A percentile compares a stretch with the other conserved stretches of the same genome.
Evolutionary conservation across 2,113 vertebrate genomes (phyloP).

Genomic region (Anseranas semipalmata): DNA sequence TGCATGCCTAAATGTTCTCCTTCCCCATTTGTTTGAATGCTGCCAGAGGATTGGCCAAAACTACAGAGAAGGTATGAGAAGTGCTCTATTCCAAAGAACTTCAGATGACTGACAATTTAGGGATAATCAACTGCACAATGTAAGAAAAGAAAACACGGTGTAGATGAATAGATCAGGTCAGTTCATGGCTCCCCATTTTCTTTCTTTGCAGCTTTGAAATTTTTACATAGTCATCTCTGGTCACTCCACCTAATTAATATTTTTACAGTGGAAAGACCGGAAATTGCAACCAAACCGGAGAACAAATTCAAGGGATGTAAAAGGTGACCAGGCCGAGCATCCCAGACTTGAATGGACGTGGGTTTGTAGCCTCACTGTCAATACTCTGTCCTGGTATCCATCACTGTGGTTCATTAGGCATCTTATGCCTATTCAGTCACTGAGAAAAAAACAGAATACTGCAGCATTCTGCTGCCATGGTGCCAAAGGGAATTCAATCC

Average conservation of each 20-base stretch:
- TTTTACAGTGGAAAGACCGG: neutral
- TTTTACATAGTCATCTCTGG: neutral
- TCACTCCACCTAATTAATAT: neutral
- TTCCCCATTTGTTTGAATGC: neutral
- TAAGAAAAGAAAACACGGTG: neutral
- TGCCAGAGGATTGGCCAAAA: neutral
- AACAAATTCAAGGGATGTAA: neutral
- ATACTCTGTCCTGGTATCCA: neutral
- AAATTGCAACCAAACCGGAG: neutral
- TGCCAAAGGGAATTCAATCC: neutral
- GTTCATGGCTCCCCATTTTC: neutral
- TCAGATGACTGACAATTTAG: neutral
- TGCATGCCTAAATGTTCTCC: neutral
- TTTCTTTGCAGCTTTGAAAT: neutral
- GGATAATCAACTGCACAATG: neutral
- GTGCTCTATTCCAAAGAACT: neutral
- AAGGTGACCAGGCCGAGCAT: neutral
- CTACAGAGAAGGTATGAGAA: neutral
- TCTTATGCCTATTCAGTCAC: neutral
- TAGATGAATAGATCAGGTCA: neutral
- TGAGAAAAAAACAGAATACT: neutral
- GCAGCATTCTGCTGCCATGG: neutral
- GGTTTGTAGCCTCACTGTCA: neutral
- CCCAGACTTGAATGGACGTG: neutral
- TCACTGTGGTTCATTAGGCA: neutral